Evolutionary conservation across 2,888 invertebrate genomes (phyloP).

Genomic region (Meteorus cinctellus): DNA sequence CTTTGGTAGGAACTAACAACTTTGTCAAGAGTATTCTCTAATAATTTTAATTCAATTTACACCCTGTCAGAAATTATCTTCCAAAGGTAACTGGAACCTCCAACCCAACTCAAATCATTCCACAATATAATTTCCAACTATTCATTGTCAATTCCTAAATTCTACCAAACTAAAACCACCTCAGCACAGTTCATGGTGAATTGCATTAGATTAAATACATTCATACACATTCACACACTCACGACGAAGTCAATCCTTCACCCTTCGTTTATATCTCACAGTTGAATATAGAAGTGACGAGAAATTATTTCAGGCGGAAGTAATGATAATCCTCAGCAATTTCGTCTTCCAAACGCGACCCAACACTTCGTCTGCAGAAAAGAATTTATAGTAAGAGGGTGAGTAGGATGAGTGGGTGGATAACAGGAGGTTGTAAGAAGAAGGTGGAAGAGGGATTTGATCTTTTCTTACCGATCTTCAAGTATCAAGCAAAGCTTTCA

Average conservation of each 20-base stretch:
- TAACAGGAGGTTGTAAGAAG: slow-evolving; percentile 34
- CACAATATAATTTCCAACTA: no score
- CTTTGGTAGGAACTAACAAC: no score
- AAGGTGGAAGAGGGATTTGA: slow-evolving; percentile 32
- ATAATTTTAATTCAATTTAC: no score
- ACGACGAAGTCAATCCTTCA: background rate
- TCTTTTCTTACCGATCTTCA: background rate
- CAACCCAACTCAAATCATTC: no score
- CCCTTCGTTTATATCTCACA: slow-evolving; percentile 43
- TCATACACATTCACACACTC: slow-evolving; percentile 46
- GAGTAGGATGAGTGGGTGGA: slow-evolving; percentile 20
- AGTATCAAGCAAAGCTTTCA: slow-evolving; percentile 4
- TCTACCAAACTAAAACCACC: background rate
- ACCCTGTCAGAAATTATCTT: no score
- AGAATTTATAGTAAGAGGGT: background rate
- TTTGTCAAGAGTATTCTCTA: no score
- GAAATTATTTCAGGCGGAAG: slow-evolving; percentile 66
- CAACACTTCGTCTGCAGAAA: slow-evolving; percentile 42
- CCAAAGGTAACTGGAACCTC: no score
- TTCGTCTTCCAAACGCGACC: slow-evolving; percentile 64
- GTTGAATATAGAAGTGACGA: slow-evolving; percentile 45
- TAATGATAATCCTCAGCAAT: slow-evolving; percentile 69
- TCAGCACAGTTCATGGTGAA: slow-evolving; percentile 65
- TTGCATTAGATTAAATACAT: slow-evolving; percentile 66
- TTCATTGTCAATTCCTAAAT: background rate